Evolutionary conservation across 2,113 vertebrate species (phyloP), one percentile per base, ranked within the genome.

Genomic region (Chionis minor): DNA sequence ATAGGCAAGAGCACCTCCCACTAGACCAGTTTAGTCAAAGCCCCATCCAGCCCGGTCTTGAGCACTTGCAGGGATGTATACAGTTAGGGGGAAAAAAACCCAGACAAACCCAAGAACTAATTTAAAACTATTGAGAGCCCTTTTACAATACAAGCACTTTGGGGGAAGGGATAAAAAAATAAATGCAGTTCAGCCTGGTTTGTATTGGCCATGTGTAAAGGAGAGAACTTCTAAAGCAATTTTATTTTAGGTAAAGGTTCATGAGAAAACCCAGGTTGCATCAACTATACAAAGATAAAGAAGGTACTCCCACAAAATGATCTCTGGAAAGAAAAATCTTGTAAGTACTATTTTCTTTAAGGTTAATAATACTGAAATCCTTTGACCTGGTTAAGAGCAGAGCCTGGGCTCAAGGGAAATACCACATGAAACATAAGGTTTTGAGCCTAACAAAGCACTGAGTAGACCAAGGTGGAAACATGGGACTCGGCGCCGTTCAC

Each of bases 401-500:
- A 91, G 24, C 14, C n/a, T 86, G 14, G 7, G 38, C 28, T 84
- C 14, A 71, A 70, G 20, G 24, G 47, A 81, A 59, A 24, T 12
- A 51, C 49, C 49, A 51, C 49, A 51, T 23, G 49, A 51, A 51
- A 44, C 4, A 12, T 6, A n/a, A 4, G 2, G 1, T 35, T 75
- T 55, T 67, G 67, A 81, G 38, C 11, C 13, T 13, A 45, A 42
- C 22, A 79, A 59, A 78, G 14, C 45, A n/a, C 44, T 30, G 14
- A 61, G 65, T 24, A 75, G 47, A 70, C 3, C 32, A 61, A 72
- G 17, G 33, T 26, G 17, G 22, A 70, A 69, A 65, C 5, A 4
- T 16, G 11, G 21, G 15, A 63, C 16, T 58, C 0, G 0, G 0
- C 18, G 44, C 20, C 6, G 5, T 23, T 75, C 33, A 55, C 20